phyloP scores from a whole-genome alignment of 2,113 vertebrate species.

The Callospermophilus lateralis region DNA sequence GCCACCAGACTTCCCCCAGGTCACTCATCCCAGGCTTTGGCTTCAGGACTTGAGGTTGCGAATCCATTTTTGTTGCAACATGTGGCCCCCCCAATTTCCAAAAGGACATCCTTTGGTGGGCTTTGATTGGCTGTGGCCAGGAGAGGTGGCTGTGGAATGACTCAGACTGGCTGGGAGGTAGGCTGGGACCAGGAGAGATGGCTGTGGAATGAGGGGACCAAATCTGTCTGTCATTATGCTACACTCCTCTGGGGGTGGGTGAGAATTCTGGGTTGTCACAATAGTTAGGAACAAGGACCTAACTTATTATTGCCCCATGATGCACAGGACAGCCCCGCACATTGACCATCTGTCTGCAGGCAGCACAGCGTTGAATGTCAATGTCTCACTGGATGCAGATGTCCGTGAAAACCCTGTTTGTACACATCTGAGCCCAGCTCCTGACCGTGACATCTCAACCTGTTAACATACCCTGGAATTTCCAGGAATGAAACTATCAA shows the following conservation, averaged over 20 bases:
- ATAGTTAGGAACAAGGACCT: not conserved
- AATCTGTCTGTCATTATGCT: not conserved
- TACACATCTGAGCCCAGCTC: not conserved
- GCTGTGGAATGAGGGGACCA: not conserved
- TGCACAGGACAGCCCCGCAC: not conserved
- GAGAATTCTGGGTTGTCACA: not conserved
- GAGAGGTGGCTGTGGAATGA: no score
- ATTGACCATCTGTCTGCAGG: not conserved
- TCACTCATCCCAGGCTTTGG: not conserved
- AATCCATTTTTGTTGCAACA: not conserved
- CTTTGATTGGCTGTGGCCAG: not conserved
- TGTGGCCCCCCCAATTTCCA: not conserved
- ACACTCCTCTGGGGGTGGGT: not conserved
- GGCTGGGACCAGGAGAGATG: not conserved
- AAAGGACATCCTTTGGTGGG: not conserved
- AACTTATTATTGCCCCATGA: fast-evolving
- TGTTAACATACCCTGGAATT: not conserved
- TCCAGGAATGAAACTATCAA: not conserved
- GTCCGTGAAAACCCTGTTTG: not conserved
- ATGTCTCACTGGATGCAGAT: fast-evolving
- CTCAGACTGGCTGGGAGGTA: not conserved
- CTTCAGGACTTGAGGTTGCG: not conserved
- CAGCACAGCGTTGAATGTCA: not conserved
- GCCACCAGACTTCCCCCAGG: not conserved
- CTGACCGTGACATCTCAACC: not conserved